Conservation (phyloP, 1,140 invertebrate species). For the Oedothorax gibbosus region DNA sequence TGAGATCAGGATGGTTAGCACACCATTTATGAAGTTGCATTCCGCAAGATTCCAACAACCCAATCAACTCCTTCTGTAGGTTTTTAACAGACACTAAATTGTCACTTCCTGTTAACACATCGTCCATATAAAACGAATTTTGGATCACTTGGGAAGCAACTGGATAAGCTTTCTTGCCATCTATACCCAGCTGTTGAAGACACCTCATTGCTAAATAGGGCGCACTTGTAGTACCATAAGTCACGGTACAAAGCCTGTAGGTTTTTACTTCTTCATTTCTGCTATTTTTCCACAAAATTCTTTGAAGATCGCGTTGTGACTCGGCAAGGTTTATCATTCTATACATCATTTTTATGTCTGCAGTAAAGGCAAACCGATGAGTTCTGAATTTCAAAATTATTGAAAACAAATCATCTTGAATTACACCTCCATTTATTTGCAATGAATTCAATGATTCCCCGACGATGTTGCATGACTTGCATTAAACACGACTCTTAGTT, state of each 20-base stretch:
- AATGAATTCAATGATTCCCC: conserved; percentile 4
- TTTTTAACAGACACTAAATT: conserved; percentile 54
- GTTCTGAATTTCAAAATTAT: background rate
- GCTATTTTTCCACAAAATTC: conserved; percentile 68
- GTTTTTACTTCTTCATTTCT: conserved; percentile 64
- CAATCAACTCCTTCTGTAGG: conserved; percentile 35
- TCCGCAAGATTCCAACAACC: conserved; percentile 46
- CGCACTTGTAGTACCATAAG: conserved; percentile 66
- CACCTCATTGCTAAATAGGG: conserved; percentile 66
- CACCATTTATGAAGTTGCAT: conserved; percentile 63
- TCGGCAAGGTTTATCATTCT: background rate
- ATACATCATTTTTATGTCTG: conserved; percentile 20
- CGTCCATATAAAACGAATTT: conserved; percentile 63
- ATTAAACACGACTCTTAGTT: conserved; percentile 56
- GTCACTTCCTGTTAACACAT: conserved; percentile 62
- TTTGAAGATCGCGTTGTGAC: conserved; percentile 63
- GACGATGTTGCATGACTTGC: conserved; percentile 2
- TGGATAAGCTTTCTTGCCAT: conserved; percentile 63
- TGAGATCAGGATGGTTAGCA: conserved; percentile 38
- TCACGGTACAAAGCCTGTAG: conserved; percentile 65
- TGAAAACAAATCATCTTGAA: conserved; percentile 19
- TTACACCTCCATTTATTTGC: background rate
- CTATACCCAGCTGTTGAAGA: conserved; percentile 63
- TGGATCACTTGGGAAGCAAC: conserved; percentile 47
- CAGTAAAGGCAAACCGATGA: conserved; percentile 29